Evolutionary conservation across 1,140 invertebrate species (phyloP).

Genomic region (Akabosia matsudoensis): DNA sequence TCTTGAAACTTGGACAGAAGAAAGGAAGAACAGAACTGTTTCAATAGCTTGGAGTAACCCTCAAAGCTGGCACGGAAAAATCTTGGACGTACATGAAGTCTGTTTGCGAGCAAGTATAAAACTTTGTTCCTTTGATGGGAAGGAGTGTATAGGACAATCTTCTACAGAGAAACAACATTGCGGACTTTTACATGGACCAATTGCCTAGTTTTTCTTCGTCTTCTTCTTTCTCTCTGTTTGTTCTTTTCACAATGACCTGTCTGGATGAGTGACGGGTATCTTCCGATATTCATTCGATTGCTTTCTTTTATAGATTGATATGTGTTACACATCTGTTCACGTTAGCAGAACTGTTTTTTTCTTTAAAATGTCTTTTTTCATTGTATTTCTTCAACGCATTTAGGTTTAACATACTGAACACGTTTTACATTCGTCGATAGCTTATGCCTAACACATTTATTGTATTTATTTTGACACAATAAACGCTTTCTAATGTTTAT

Average conservation of each 20-base stretch:
- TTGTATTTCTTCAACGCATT: background rate
- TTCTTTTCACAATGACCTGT: no score
- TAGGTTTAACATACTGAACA: constrained; percentile 27
- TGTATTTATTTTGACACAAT: constrained; percentile 13
- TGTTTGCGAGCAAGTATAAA: background rate
- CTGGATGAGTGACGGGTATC: no score
- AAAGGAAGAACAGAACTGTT: background rate
- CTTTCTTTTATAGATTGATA: no score
- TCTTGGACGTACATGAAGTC: background rate
- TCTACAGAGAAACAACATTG: no score
- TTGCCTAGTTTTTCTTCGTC: background rate
- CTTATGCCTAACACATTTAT: constrained; percentile 32
- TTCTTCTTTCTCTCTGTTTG: background rate
- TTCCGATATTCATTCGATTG: no score
- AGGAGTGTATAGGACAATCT: background rate
- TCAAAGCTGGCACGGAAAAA: background rate
- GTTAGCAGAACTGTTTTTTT: no score
- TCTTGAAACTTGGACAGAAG: constrained; percentile 8
- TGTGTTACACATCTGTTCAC: no score
- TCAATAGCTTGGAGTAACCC: background rate
- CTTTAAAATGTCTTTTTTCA: background rate
- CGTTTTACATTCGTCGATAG: constrained; percentile 44
- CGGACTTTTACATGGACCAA: background rate
- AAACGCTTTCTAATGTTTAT: no score
- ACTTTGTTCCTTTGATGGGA: background rate